phyloP scores from a whole-genome alignment of 1,140 invertebrate species.

The Ceratoteleas bidentatus region DNA sequence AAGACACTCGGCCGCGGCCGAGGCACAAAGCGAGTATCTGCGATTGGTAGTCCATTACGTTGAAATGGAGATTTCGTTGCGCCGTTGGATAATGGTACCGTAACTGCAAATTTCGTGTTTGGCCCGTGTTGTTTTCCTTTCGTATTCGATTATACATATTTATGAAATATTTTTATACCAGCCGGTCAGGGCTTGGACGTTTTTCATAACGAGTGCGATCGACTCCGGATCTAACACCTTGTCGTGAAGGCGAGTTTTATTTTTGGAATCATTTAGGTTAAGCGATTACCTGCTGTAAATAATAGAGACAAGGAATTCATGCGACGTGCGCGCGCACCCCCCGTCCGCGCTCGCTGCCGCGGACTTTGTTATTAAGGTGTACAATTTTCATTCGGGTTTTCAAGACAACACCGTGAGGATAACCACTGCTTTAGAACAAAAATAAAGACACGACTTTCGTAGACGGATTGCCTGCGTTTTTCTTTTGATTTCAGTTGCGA shows the following conservation, averaged over 20 bases:
- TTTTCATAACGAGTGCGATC: conserved; percentile 39
- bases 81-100: neutral
- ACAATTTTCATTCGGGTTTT: conserved; percentile 45
- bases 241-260: conserved; percentile 53
- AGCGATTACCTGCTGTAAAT: conserved; percentile 59
- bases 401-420: conserved; percentile 31
- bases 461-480: conserved; percentile 24
- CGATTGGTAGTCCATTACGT: neutral
- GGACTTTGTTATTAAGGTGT: conserved; percentile 53
- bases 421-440: conserved; percentile 43
- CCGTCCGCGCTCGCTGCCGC: conserved; percentile 3
- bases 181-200: conserved; percentile 15
- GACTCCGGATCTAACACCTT: conserved; percentile 30
- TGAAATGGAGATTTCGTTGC: neutral
- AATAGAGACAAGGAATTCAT: conserved; percentile 55
- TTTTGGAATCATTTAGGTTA: conserved; percentile 62
- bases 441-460: conserved; percentile 51
- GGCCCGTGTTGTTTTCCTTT: conserved; percentile 19
- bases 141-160: conserved; percentile 17
- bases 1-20: neutral
- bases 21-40: neutral
- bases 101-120: neutral
- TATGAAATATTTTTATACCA: conserved; percentile 46
- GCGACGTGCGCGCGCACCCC: conserved; percentile 2
- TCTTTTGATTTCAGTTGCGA: conserved; percentile 5